Conservation (phyloP, 2,113 vertebrate species). For the Callospermophilus lateralis region DNA sequence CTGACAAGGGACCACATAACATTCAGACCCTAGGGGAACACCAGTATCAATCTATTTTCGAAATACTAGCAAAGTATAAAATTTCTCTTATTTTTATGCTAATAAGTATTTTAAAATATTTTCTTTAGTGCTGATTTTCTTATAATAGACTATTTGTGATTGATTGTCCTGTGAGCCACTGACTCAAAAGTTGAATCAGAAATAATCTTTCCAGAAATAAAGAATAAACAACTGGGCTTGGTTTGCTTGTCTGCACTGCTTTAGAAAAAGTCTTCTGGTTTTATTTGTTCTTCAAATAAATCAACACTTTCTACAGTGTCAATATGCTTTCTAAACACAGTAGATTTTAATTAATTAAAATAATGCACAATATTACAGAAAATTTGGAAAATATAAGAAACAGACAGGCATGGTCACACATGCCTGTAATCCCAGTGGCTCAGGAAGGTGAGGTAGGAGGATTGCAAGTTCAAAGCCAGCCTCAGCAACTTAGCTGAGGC, state of each 20-base stretch:
- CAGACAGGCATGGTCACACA: background rate
- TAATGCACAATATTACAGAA: background rate
- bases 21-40: background rate
- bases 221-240: background rate
- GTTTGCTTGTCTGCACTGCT: background rate
- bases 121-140: background rate
- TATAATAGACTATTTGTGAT: background rate
- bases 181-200: constrained; percentile 39
- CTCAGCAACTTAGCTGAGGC: too few species aligned
- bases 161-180: background rate
- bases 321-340: background rate
- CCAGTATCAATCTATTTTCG: background rate
- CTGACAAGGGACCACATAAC: background rate
- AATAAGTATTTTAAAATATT: background rate
- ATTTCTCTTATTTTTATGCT: constrained; percentile 20
- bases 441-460: too few species aligned
- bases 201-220: constrained; percentile 23
- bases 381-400: constrained; percentile 8
- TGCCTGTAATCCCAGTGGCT: too few species aligned
- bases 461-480: too few species aligned
- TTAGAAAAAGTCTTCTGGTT: constrained; percentile 41
- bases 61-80: constrained; percentile 17
- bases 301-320: constrained; percentile 5
- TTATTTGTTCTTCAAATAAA: constrained; percentile 40
- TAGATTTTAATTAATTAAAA: constrained; percentile 51